These are phyloP conservation scores for Metaphire vulgaris DNA, from an alignment of 1,140 invertebrate genomes.

Conservation along the genomic window DNA sequence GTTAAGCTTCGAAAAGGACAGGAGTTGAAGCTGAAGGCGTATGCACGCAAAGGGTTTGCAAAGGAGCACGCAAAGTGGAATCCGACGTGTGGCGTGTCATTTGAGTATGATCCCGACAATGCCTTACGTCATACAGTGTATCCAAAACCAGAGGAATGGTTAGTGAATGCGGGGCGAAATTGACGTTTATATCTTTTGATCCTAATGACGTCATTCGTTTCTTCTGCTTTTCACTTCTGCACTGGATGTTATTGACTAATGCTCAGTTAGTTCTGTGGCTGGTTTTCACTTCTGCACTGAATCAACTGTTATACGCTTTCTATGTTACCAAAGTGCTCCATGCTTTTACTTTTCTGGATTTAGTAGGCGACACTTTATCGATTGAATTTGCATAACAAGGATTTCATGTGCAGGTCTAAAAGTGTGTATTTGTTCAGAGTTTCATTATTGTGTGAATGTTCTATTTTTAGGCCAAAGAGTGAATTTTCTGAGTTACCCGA, in stretches of 20 bases:
- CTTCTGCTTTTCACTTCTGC: neutral
- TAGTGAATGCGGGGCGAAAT: conserved; percentile 28
- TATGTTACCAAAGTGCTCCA: too few species aligned
- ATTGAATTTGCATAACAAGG: too few species aligned
- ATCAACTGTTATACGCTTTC: neutral
- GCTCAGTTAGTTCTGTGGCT: neutral
- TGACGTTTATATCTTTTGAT: neutral
- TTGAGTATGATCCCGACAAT: conserved; percentile 99
- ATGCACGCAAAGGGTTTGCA: conserved; percentile 91
- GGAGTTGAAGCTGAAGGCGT: conserved; percentile 88
- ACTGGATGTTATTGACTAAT: neutral
- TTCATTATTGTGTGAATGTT: conserved; percentile 1
- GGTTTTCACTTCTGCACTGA: neutral
- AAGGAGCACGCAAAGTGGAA: conserved; percentile 99
- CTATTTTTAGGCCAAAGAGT: conserved; percentile 70
- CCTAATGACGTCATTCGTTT: neutral
- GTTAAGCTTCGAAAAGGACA: conserved; percentile 97
- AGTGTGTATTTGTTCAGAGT: too few species aligned
- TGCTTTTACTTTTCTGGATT: too few species aligned
- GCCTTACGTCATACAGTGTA: conserved; percentile 89
- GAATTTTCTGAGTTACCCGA: conserved; percentile 91
- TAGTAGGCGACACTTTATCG: too few species aligned
- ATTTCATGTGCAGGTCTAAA: too few species aligned
- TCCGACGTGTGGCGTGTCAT: conserved; percentile 92
- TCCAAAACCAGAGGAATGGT: conserved; percentile 97